Conservation (phyloP, 2,113 vertebrate genomes). For the Oryzias melastigma region DNA sequence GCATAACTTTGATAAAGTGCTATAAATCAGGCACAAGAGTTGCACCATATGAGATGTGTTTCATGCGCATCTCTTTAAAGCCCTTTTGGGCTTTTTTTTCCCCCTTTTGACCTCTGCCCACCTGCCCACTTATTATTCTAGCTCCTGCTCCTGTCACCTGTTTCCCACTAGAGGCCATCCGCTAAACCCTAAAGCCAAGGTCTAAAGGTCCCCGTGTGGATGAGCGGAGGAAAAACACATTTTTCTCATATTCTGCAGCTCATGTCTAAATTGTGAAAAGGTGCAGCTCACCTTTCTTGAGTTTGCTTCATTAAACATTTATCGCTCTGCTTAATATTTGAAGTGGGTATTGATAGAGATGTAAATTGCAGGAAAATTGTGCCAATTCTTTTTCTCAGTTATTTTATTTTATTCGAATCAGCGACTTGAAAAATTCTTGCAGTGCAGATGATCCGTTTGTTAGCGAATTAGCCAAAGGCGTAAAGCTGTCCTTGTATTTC, state of each 20-base stretch:
- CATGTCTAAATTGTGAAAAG: conserved; percentile 20
- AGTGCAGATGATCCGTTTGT: no score
- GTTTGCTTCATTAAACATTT: conserved; percentile 17
- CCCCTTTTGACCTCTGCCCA: conserved; percentile 10
- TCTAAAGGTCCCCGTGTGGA: conserved; percentile 35
- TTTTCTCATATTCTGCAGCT: conserved; percentile 24
- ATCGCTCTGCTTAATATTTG: no score
- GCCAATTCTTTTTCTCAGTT: no score
- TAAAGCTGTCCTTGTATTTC: conserved; percentile 30
- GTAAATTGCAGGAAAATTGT: no score
- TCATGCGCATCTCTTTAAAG: background rate
- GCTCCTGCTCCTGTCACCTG: conserved; percentile 24
- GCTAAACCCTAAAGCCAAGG: conserved; percentile 28
- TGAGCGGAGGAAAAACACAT: conserved; percentile 53
- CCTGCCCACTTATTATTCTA: conserved; percentile 30
- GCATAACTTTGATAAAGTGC: background rate
- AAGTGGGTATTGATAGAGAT: no score
- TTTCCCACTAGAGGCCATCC: conserved; percentile 33
- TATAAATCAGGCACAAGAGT: background rate
- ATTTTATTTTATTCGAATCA: no score
- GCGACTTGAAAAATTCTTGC: no score
- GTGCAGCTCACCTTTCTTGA: conserved; percentile 2
- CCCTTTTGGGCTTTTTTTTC: background rate
- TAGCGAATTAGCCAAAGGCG: background rate
- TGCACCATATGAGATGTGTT: conserved; percentile 11